Evolutionary conservation across 2,113 vertebrate species (phyloP).

Genomic region (Elephas maximus): DNA sequence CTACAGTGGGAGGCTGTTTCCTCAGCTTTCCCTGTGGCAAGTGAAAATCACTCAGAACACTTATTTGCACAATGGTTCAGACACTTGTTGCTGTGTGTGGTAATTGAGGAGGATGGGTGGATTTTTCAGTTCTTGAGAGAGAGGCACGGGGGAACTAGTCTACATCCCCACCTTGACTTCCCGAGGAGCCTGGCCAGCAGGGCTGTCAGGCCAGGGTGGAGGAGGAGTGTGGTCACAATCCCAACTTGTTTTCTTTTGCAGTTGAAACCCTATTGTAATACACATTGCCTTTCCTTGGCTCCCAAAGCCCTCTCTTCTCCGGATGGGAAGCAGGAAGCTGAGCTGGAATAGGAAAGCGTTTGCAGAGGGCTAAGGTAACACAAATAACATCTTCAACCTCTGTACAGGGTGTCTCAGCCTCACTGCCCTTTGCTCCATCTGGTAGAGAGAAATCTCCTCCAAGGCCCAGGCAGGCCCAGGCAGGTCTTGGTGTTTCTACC

Average conservation of each 20-base stretch:
- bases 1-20: not conserved
- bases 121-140: not conserved
- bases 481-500: not conserved
- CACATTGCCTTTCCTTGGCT: not conserved
- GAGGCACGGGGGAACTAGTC: not conserved
- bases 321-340: slow-evolving; percentile 51
- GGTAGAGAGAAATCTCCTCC: not conserved
- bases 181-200: not conserved
- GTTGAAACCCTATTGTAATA: not conserved
- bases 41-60: not conserved
- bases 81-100: not conserved
- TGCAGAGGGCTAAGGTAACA: slow-evolving; percentile 13
- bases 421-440: not conserved
- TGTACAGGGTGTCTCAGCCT: not conserved
- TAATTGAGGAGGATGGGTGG: not conserved
- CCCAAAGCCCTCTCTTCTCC: not conserved
- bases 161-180: not conserved
- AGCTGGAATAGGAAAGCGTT: slow-evolving; percentile 29
- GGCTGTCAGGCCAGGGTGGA: not conserved
- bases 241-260: not conserved
- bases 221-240: not conserved
- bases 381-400: slow-evolving; percentile 19
- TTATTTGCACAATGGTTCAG: not conserved
- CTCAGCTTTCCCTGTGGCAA: not conserved
- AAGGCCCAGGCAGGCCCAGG: not conserved